phyloP scores from a whole-genome alignment of 2,888 invertebrate genomes.

The Alviniconcha strummeri region DNA sequence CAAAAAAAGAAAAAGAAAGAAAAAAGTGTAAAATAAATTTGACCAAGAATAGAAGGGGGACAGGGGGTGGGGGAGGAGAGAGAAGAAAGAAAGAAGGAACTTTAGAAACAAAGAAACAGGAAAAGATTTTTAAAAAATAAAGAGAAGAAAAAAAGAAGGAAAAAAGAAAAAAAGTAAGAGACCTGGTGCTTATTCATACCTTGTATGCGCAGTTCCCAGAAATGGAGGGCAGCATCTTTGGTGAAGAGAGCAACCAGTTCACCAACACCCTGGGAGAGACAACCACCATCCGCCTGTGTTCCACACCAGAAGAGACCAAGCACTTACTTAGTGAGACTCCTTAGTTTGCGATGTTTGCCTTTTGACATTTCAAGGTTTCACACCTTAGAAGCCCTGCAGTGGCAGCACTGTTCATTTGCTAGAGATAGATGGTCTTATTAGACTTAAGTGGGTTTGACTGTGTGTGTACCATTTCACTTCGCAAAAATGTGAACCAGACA shows the following conservation, averaged over 20 bases:
- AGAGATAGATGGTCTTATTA: too few species aligned
- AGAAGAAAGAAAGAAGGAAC: too few species aligned
- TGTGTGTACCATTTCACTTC: neutral
- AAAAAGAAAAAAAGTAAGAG: neutral
- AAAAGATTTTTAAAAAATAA: neutral
- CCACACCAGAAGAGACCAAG: constrained; percentile 80
- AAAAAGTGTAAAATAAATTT: too few species aligned
- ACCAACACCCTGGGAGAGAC: constrained; percentile 83
- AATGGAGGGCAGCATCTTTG: constrained; percentile 80
- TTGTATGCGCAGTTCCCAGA: constrained; percentile 80
- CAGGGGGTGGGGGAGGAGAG: too few species aligned
- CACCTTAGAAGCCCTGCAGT: neutral
- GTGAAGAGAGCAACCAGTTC: constrained; percentile 87
- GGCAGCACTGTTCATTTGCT: too few species aligned
- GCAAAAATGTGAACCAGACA: neutral
- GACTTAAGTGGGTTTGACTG: too few species aligned
- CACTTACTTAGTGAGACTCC: constrained; percentile 76
- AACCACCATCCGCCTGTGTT: constrained; percentile 81
- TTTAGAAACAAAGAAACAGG: too few species aligned
- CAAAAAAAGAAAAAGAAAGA: too few species aligned
- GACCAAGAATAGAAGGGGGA: too few species aligned
- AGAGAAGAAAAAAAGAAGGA: neutral
- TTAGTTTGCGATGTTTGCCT: neutral
- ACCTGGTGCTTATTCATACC: too few species aligned
- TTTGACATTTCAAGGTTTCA: neutral